Conservation (phyloP, 2,113 vertebrate species). For the Eudorcas thomsonii region DNA sequence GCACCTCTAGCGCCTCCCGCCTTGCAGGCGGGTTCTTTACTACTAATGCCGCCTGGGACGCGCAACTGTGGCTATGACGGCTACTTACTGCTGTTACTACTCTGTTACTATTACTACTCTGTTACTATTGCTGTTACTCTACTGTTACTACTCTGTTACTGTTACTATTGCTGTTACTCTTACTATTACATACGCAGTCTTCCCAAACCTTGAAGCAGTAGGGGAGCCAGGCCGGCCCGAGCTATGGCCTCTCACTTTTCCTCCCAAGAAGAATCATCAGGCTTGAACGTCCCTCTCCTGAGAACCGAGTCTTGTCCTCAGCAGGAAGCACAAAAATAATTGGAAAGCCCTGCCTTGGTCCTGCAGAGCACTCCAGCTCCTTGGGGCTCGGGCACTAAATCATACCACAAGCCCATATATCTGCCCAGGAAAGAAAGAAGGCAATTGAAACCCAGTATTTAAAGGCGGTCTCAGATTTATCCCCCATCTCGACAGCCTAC, state of each 20-base stretch:
- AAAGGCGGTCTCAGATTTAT: slow-evolving; percentile 59
- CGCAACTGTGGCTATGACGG: neutral
- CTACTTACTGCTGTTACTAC: neutral
- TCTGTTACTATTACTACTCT: no score
- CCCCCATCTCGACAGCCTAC: slow-evolving; percentile 48
- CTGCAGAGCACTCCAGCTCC: neutral
- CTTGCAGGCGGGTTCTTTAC: neutral
- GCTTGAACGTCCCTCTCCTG: neutral
- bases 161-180: neutral
- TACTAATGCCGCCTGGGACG: neutral
- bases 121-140: neutral
- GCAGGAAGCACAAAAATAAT: slow-evolving; percentile 43
- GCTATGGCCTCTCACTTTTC: neutral
- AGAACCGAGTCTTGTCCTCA: neutral
- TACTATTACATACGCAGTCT: neutral
- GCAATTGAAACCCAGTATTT: slow-evolving; percentile 65
- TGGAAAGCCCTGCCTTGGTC: neutral
- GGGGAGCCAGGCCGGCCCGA: neutral
- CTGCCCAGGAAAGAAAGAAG: slow-evolving; percentile 43
- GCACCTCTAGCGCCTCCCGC: neutral
- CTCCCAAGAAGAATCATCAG: neutral
- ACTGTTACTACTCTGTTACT: no score
- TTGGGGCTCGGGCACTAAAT: slow-evolving; percentile 6
- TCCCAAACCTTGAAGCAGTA: neutral
- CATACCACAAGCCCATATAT: slow-evolving; percentile 29